Percentiles rank a stretch among this genome's conserved stretches.
phyloP scores from a whole-genome alignment of 2,797 vertebrate genomes.

The Simalia tracyae region DNA sequence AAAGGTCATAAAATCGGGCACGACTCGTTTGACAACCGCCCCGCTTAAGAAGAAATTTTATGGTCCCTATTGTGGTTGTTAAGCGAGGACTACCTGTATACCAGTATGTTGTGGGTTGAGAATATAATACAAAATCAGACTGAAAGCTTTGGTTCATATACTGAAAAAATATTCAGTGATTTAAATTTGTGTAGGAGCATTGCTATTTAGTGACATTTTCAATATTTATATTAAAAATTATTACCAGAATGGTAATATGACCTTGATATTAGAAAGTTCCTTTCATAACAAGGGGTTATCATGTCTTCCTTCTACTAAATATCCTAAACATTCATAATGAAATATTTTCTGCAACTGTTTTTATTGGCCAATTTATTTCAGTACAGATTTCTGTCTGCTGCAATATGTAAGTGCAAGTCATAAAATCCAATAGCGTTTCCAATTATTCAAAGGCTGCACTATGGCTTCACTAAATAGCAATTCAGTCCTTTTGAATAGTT shows the following conservation, averaged over 20 bases:
- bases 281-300: conserved; percentile 34
- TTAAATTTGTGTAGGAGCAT: conserved; percentile 53
- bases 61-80: no score
- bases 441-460: background rate
- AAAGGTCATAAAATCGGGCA: no score
- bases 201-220: conserved; percentile 44
- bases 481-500: background rate
- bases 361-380: background rate
- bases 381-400: background rate
- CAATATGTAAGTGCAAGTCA: background rate
- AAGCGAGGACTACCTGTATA: conserved; percentile 34
- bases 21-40: no score
- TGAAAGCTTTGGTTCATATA: conserved; percentile 39
- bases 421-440: background rate
- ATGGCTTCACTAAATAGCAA: conserved; percentile 12
- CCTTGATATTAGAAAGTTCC: background rate
- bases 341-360: background rate
- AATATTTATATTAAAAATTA: conserved; percentile 37
- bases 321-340: background rate
- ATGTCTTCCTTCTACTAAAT: background rate
- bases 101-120: conserved; percentile 62
- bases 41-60: no score
- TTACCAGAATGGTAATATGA: conserved; percentile 4
- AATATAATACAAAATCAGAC: conserved; percentile 62
- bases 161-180: conserved; percentile 52